Percentiles rank a stretch among this genome's conserved stretches.
Conservation (phyloP, 2,797 vertebrate species). For the Lepidocolaptes lacrymiger region DNA sequence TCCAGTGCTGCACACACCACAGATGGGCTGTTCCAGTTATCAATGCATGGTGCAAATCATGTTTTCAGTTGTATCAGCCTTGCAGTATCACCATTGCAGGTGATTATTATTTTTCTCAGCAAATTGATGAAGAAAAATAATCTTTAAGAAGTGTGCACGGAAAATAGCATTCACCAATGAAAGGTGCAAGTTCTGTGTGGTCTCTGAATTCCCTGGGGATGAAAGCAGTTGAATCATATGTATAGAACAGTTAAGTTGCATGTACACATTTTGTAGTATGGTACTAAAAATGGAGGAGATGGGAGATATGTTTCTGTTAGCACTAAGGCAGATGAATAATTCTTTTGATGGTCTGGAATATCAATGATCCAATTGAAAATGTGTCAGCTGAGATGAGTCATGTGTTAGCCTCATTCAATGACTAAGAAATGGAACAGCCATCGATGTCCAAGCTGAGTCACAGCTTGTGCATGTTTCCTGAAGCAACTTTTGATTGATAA, state of each 20-base stretch:
- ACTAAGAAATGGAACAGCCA: slow-evolving; percentile 24
- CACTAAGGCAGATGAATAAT: slow-evolving; percentile 32
- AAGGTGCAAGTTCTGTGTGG: neutral
- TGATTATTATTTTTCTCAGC: neutral
- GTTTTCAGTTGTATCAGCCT: neutral
- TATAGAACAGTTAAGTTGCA: neutral
- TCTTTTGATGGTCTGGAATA: slow-evolving; percentile 46
- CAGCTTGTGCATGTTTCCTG: slow-evolving; percentile 30
- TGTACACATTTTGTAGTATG: neutral
- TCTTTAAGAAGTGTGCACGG: neutral
- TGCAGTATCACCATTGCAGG: neutral
- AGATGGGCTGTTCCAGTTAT: neutral
- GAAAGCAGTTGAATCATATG: neutral
- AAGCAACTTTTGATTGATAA: slow-evolving; percentile 45
- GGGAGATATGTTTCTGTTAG: neutral
- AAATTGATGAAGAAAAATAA: neutral
- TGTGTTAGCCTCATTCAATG: slow-evolving; percentile 34
- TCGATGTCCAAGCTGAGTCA: slow-evolving; percentile 59
- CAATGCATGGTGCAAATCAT: neutral
- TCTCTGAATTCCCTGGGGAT: neutral
- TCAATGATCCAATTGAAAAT: slow-evolving; percentile 48
- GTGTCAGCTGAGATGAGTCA: slow-evolving; percentile 59
- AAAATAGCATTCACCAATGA: neutral
- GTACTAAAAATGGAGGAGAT: neutral
- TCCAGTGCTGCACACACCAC: neutral